These are phyloP conservation scores for Ryuthela nishihirai DNA, from an alignment of 2,888 invertebrate species.

Conservation along the genomic window DNA sequence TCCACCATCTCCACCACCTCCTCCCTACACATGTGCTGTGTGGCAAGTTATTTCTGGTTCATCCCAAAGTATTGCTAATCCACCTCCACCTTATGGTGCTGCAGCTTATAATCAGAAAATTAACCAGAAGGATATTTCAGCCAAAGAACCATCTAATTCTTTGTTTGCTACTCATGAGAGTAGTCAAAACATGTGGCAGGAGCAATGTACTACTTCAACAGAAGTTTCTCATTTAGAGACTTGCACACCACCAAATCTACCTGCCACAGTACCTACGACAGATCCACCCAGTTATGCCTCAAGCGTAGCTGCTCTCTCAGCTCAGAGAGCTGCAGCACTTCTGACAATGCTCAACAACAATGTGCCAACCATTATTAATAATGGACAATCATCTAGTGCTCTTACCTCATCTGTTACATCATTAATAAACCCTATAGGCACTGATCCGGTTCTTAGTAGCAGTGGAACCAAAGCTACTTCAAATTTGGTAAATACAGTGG, in stretches of 20 bases:
- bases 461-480: constrained; percentile 24
- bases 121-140: constrained; percentile 5
- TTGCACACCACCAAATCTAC: constrained; percentile 13
- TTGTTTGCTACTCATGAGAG: constrained; percentile 15
- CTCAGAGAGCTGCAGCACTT: constrained; percentile 47
- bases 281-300: constrained; percentile 90
- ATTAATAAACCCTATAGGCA: constrained; percentile 4
- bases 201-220: constrained; percentile 8
- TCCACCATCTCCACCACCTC: constrained; percentile 41
- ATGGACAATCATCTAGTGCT: constrained; percentile 30
- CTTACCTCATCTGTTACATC: constrained; percentile 39
- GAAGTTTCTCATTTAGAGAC: constrained; percentile 18
- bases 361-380: constrained; percentile 57
- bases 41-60: constrained; percentile 21
- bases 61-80: constrained; percentile 55
- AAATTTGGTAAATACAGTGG: constrained; percentile 43
- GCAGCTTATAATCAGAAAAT: constrained; percentile 10
- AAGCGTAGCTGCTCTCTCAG: constrained; percentile 78
- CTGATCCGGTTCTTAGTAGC: constrained; percentile 15
- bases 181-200: constrained; percentile 27
- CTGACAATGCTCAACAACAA: constrained; percentile 40
- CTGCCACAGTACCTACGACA: constrained; percentile 58
- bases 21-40: constrained; percentile 36
- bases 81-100: constrained; percentile 59
- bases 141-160: constrained; percentile 10